phyloP scores from a whole-genome alignment of 1,140 invertebrate genomes.

The Sinonovacula constricta region DNA sequence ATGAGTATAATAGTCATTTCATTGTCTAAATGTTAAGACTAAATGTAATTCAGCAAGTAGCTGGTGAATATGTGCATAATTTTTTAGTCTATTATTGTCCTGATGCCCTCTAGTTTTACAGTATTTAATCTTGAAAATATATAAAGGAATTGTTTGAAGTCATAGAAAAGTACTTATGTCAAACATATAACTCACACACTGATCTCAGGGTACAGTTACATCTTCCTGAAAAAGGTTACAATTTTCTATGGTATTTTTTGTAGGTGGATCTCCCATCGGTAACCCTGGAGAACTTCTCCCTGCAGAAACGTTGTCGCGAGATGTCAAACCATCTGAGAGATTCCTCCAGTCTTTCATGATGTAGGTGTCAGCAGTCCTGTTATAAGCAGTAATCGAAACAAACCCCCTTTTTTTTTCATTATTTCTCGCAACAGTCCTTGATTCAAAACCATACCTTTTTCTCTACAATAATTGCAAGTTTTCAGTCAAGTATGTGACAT shows the following conservation, averaged over 20 bases:
- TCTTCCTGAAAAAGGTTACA: background rate
- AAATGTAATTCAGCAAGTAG: no score
- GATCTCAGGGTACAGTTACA: background rate
- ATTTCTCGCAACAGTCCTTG: no score
- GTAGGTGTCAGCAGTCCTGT: background rate
- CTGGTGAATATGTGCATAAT: no score
- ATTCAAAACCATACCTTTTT: no score
- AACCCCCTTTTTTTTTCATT: no score
- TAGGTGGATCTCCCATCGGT: slow-evolving; percentile 59
- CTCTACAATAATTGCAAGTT: no score
- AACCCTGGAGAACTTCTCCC: slow-evolving; percentile 53
- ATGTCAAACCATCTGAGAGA: slow-evolving; percentile 49
- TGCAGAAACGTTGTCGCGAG: slow-evolving; percentile 62
- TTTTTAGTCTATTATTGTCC: background rate
- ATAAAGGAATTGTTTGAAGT: background rate
- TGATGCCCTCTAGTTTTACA: background rate
- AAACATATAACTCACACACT: background rate
- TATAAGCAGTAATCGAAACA: no score
- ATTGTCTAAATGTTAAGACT: no score
- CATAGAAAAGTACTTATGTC: background rate
- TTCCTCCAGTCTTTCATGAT: slow-evolving; percentile 22
- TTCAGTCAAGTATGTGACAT: no score
- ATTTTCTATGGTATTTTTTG: slow-evolving; percentile 11
- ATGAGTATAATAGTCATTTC: no score
- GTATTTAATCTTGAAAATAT: background rate